phyloP scores from a whole-genome alignment of 2,797 vertebrate species.

The Lutjanus argentimaculatus region DNA sequence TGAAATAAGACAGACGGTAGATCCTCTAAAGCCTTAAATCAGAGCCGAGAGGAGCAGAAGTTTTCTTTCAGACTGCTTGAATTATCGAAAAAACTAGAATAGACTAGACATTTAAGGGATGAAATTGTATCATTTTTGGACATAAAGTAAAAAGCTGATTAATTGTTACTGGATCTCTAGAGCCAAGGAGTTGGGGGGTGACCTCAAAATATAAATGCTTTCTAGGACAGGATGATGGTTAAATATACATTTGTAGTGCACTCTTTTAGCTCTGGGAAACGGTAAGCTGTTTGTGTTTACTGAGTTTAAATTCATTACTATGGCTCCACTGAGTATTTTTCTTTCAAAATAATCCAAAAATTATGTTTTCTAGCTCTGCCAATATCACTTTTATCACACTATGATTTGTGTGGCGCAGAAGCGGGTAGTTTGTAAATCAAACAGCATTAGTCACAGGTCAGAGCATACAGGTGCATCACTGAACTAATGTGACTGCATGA shows the following conservation, averaged over 20 bases:
- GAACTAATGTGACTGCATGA: not conserved
- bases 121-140: not conserved
- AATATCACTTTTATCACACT: not conserved
- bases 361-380: not conserved
- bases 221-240: not conserved
- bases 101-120: too few relatives aligned
- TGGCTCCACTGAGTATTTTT: not conserved
- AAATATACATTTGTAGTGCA: not conserved
- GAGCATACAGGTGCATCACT: not conserved
- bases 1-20: too few relatives aligned
- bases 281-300: not conserved
- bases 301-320: not conserved
- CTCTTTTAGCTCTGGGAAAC: not conserved
- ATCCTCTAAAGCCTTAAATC: too few relatives aligned
- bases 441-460: conserved; percentile 18
- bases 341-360: not conserved
- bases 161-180: not conserved
- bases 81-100: too few relatives aligned
- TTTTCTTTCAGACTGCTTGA: too few relatives aligned
- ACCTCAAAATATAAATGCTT: not conserved
- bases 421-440: not conserved
- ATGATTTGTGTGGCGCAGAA: not conserved
- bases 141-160: not conserved
- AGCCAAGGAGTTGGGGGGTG: not conserved
- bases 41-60: too few relatives aligned